Conservation (phyloP, 2,113 vertebrate species). For the Daphoenositta chrysoptera region DNA sequence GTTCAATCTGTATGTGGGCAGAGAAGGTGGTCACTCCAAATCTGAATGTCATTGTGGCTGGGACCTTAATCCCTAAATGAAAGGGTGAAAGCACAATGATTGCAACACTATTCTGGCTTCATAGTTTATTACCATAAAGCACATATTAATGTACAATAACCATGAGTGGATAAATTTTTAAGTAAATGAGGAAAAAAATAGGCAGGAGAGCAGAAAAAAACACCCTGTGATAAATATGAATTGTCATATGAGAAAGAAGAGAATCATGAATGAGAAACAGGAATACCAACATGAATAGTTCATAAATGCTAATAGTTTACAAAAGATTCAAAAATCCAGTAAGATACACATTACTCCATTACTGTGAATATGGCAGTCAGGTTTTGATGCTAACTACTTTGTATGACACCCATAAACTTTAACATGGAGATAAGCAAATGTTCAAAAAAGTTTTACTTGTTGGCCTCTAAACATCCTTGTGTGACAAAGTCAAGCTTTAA, state of each 20-base stretch:
- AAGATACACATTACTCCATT: not conserved
- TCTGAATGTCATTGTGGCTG: not conserved
- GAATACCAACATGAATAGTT: not conserved
- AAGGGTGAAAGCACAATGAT: not conserved
- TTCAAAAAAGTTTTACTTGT: not conserved
- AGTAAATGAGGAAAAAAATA: not conserved
- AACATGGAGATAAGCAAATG: fast-evolving
- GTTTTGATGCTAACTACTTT: not conserved
- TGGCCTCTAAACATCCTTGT: not conserved
- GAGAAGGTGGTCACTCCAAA: not conserved
- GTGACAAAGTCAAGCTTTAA: not conserved
- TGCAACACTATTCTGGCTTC: not conserved
- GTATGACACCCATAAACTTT: not conserved
- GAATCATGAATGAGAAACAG: not conserved
- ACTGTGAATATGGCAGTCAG: not conserved
- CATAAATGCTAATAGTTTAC: not conserved
- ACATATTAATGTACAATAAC: not conserved
- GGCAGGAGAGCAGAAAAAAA: not conserved
- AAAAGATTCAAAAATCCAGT: not conserved
- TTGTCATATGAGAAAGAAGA: not conserved
- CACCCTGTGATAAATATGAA: not conserved
- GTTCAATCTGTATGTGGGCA: not conserved
- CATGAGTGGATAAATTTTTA: not conserved
- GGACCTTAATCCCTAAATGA: not conserved
- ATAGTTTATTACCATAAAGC: not conserved